A percentile compares a stretch with the other conserved stretches of the same genome.
Conservation (phyloP, 2,888 invertebrate species). For the Trisateles emortualis region DNA sequence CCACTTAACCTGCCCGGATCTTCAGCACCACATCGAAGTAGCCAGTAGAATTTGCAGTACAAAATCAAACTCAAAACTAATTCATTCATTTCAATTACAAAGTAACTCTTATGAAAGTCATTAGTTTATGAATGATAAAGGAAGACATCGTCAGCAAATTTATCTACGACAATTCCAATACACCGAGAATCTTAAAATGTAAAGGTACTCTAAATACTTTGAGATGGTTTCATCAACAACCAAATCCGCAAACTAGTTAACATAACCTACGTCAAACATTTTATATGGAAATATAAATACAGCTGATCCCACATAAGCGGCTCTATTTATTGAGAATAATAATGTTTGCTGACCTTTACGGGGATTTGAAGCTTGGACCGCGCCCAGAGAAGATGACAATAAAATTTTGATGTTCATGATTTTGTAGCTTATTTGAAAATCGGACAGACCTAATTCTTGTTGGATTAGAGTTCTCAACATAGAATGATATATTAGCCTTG, state of each 20-base stretch:
- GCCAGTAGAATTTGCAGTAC: no score
- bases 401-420: conserved; percentile 30
- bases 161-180: no score
- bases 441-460: neutral
- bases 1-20: no score
- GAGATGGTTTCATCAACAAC: neutral
- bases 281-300: conserved; percentile 13
- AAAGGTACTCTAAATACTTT: neutral
- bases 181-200: no score
- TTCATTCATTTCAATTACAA: no score
- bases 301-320: conserved; percentile 9
- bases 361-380: conserved; percentile 43
- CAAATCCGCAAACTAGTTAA: conserved; percentile 6
- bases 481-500: no score
- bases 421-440: conserved; percentile 19
- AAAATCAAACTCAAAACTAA: no score
- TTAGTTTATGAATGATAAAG: no score
- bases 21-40: no score
- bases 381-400: conserved; percentile 32
- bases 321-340: conserved; percentile 36
- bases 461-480: neutral
- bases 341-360: conserved; percentile 41
- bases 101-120: no score
- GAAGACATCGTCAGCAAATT: no score
- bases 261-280: conserved; percentile 9